Evolutionary conservation across 1,140 invertebrate species (phyloP).

Genomic region (Euura lappo): DNA sequence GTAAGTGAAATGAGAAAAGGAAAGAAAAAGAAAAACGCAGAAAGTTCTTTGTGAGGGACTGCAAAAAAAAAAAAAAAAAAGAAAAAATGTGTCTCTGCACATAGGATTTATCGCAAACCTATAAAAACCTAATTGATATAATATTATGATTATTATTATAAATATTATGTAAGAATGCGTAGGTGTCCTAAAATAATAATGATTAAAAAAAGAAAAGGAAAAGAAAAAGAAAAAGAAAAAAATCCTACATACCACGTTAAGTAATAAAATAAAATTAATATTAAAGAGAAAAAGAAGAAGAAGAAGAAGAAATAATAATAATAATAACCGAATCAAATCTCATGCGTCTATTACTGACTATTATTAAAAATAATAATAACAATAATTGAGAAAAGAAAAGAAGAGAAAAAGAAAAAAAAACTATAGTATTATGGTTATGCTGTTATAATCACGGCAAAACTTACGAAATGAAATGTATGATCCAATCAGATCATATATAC

Average conservation of each 20-base stretch:
- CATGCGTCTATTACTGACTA: constrained; percentile 52
- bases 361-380: constrained; percentile 36
- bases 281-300: constrained; percentile 13
- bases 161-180: constrained; percentile 43
- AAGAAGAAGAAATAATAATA: constrained; percentile 17
- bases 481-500: background rate
- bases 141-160: constrained; percentile 48
- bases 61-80: background rate
- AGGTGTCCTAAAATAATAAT: constrained; percentile 55
- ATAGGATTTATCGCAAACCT: background rate
- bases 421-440: constrained; percentile 15
- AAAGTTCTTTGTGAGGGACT: background rate
- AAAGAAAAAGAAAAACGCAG: background rate
- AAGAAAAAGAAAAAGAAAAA: background rate
- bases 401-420: background rate
- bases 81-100: background rate
- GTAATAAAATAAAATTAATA: constrained; percentile 27
- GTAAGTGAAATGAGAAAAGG: background rate
- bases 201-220: background rate
- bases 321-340: constrained; percentile 34
- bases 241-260: constrained; percentile 51
- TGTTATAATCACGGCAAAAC: constrained; percentile 28
- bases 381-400: background rate
- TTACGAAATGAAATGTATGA: constrained; percentile 16
- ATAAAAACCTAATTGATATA: constrained; percentile 57